phyloP scores from a whole-genome alignment of 2,797 vertebrate species.

The Arremon aurantiirostris region DNA sequence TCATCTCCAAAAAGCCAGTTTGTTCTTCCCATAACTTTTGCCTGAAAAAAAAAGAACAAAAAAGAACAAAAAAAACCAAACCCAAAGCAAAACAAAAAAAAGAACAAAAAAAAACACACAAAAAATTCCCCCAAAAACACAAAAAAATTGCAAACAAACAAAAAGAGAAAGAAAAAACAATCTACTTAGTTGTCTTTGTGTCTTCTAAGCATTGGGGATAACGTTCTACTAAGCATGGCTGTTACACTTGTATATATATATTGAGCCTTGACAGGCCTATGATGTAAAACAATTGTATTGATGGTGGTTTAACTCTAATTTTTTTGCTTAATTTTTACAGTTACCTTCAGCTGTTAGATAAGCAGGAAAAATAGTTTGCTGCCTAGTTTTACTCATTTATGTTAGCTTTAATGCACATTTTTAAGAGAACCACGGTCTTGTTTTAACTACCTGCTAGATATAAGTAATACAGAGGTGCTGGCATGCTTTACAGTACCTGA shows the following conservation, averaged over 20 bases:
- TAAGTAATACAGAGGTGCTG: conserved; percentile 84
- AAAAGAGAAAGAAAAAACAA: conserved; percentile 42
- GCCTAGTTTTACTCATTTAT: conserved; percentile 92
- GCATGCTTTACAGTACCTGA: conserved; percentile 94
- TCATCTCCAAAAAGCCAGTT: conserved; percentile 88
- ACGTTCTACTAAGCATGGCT: conserved; percentile 94
- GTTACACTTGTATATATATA: conserved; percentile 96
- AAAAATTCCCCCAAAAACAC: conserved; percentile 32
- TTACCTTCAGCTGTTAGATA: conserved; percentile 90
- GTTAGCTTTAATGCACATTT: conserved; percentile 91
- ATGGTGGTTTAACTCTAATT: conserved; percentile 89
- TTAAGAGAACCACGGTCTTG: conserved; percentile 86
- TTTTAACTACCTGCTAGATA: conserved; percentile 96
- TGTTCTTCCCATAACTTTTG: conserved; percentile 87
- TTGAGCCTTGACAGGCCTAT: conserved; percentile 90
- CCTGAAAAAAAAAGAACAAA: conserved; percentile 82
- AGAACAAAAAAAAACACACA: not conserved
- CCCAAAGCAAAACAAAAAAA: not conserved
- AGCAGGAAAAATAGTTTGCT: conserved; percentile 91
- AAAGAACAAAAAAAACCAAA: conserved; percentile 47
- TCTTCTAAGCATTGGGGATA: conserved; percentile 94
- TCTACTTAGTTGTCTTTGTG: conserved; percentile 92
- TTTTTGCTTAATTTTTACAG: conserved; percentile 81
- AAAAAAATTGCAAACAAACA: conserved; percentile 47
- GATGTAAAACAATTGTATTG: conserved; percentile 97